Evolutionary conservation across 2,888 invertebrate genomes (phyloP).

Genomic region (Halictus quadricinctus): DNA sequence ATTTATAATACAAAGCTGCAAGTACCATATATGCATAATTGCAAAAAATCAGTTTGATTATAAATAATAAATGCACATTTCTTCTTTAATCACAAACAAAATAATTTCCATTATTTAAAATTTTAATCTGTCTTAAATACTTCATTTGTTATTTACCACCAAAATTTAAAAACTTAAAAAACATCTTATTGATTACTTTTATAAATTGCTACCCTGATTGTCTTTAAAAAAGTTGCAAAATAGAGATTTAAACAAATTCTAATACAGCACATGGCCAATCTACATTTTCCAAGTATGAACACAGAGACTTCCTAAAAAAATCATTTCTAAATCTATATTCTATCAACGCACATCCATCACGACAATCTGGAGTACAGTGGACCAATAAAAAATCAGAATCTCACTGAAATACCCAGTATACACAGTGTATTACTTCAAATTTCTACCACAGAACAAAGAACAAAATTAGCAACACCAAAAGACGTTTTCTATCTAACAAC

Average conservation of each 20-base stretch:
- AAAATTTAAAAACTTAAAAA: too few relatives aligned
- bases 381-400: conserved; percentile 46
- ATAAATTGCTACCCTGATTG: background rate
- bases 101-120: too few relatives aligned
- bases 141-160: too few relatives aligned
- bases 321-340: background rate
- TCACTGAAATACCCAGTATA: conserved; percentile 52
- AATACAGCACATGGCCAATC: too few relatives aligned
- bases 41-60: too few relatives aligned
- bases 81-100: too few relatives aligned
- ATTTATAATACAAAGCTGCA: too few relatives aligned
- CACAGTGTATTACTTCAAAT: background rate
- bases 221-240: background rate
- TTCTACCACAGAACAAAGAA: background rate
- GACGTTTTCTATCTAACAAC: background rate
- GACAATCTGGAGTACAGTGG: conserved; percentile 44
- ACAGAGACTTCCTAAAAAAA: background rate
- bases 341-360: background rate
- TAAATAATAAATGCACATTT: too few relatives aligned
- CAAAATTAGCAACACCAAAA: background rate
- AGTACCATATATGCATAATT: too few relatives aligned
- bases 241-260: background rate
- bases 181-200: background rate
- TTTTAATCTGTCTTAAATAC: too few relatives aligned
- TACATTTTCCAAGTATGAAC: too few relatives aligned